Evolutionary conservation across 2,888 invertebrate species (phyloP).

Genomic region (Oxycera nigricornis): DNA sequence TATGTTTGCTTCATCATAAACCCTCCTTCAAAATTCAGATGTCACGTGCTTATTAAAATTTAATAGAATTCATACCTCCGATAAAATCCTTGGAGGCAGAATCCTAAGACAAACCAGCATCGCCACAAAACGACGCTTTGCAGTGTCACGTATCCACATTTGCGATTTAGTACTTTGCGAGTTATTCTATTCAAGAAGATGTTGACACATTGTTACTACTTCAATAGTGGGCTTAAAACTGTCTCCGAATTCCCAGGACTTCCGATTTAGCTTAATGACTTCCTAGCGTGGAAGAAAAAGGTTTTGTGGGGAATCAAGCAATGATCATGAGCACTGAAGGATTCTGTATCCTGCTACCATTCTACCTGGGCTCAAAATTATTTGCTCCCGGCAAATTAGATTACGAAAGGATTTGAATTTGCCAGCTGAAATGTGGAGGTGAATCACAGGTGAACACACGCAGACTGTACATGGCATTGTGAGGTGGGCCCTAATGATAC

Average conservation of each 20-base stretch:
- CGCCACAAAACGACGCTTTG: no score
- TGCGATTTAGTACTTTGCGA: background rate
- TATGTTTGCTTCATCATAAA: no score
- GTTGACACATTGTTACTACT: conserved; percentile 28
- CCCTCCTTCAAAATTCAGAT: no score
- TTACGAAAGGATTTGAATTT: conserved; percentile 11
- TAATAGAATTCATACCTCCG: no score
- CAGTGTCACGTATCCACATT: no score
- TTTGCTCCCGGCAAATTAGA: conserved; percentile 6
- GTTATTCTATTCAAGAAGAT: background rate
- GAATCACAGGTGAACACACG: no score
- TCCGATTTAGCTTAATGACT: conserved; percentile 32
- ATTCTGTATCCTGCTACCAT: background rate
- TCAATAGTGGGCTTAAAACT: conserved; percentile 6
- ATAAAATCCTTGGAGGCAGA: no score
- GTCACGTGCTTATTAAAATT: no score
- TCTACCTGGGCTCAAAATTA: background rate
- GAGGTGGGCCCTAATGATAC: no score
- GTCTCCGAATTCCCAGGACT: background rate
- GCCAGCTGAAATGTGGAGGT: background rate
- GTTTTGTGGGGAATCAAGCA: background rate
- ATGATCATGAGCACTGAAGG: background rate
- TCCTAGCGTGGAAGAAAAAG: conserved; percentile 18
- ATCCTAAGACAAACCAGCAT: no score
- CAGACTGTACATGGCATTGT: no score